phyloP scores from a whole-genome alignment of 2,888 invertebrate genomes.

The Epicampocera succincta region DNA sequence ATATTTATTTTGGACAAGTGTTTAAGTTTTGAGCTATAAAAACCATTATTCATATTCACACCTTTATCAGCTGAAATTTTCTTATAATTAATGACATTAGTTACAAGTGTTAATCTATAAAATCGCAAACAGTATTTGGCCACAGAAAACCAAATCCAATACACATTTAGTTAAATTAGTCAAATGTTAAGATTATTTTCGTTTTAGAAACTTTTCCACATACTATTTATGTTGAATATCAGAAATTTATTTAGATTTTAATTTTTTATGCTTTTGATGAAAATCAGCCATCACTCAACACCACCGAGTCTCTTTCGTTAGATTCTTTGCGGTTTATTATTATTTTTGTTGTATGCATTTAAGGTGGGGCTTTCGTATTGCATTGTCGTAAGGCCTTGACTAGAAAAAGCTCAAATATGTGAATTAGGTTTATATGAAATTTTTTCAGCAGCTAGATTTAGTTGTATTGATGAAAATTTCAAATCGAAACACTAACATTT shows the following conservation, averaged over 20 bases:
- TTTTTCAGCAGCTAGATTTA: neutral
- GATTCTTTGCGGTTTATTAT: no score
- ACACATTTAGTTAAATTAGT: no score
- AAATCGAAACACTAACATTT: neutral
- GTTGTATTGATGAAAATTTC: constrained; percentile 15
- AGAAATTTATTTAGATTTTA: no score
- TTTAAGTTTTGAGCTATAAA: constrained; percentile 9
- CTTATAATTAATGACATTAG: constrained; percentile 36
- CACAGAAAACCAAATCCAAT: no score
- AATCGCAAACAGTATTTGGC: neutral
- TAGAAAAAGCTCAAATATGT: constrained; percentile 31
- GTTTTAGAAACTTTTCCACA: no score
- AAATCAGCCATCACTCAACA: no score
- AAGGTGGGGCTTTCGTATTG: constrained; percentile 60
- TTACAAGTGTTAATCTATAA: neutral
- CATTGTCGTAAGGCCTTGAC: constrained; percentile 57
- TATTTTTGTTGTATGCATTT: constrained; percentile 39
- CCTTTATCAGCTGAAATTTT: constrained; percentile 34
- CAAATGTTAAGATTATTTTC: no score
- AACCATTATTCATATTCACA: constrained; percentile 50
- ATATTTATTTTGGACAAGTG: constrained; percentile 9
- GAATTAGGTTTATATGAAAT: constrained; percentile 25
- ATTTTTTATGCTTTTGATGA: no score
- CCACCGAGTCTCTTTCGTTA: no score
- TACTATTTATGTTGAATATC: no score